Evolutionary conservation across 2,113 vertebrate species (phyloP).

Genomic region (Burhinus oedicnemus): DNA sequence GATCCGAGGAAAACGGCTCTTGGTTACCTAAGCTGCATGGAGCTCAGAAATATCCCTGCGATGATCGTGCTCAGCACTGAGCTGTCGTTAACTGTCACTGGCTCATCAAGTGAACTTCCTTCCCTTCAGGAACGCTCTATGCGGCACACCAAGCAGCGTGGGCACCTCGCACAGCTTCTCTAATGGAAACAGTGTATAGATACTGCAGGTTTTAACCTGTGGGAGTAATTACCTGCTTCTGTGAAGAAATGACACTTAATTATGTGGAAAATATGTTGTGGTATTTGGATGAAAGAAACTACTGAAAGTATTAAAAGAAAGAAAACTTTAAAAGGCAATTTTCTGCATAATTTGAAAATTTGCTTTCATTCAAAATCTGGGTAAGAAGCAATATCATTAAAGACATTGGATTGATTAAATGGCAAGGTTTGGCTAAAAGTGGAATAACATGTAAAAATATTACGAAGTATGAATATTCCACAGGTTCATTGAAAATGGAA

Average conservation of each 20-base stretch:
- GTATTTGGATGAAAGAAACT: not conserved
- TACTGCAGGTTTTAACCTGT: not conserved
- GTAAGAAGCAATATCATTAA: not conserved
- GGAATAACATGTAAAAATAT: not conserved
- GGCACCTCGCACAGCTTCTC: not conserved
- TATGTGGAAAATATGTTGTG: not conserved
- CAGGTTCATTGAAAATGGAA: not conserved
- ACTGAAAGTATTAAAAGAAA: not conserved
- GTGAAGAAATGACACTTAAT: not conserved
- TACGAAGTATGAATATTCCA: not conserved
- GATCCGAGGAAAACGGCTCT: not conserved
- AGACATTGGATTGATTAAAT: not conserved
- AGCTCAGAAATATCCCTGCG: not conserved
- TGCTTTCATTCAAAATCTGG: not conserved
- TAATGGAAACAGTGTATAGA: not conserved
- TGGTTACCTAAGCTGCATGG: not conserved
- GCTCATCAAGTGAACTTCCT: not conserved
- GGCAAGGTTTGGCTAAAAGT: not conserved
- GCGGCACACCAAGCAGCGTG: accelerated
- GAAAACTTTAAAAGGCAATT: not conserved
- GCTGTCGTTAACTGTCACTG: not conserved
- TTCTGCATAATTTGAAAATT: not conserved
- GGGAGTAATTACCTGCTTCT: not conserved
- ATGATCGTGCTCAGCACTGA: not conserved
- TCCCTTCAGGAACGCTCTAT: accelerated